Evolutionary conservation across 2,797 vertebrate genomes (phyloP), one percentile per base, ranked within the genome.

Genomic region (Silurus aristotelis): DNA sequence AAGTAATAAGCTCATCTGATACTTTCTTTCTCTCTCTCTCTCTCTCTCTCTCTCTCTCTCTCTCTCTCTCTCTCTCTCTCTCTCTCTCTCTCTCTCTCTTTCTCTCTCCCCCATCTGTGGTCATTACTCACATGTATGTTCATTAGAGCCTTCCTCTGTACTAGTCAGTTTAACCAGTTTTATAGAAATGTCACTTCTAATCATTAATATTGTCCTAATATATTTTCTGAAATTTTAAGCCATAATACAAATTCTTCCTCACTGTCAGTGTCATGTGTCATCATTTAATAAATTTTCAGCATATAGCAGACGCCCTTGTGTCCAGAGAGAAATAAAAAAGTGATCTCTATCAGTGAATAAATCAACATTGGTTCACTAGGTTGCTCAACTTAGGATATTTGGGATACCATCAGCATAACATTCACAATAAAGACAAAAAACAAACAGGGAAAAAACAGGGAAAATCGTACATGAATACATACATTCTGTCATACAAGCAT

Each of bases 1-100:
- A 83, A 56, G 64, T 58, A 82, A 81, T 86, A 70, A 79, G 22
- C 78, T 46, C 46, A 79, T 81, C 85, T 83, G 83, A 86, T 67
- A 82, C 79, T 14, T 31, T 75, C 78, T 64, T n/a, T 68, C 75
- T 68, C 52, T 73, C 67, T 72, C 52, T 72, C 82, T 61, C 68
- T 52, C 73, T 52, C 25, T 25, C 71, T 52, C 60, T 20, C 58
- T 61, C 22, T n/a, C 58, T 48, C 52, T 78, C 55, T 78, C 15
- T 22, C 56, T 61, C 22, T 17, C 55, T 68, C 75, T 68, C 52
- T 73, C 67, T 72, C 52, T 72, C 82, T 61, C 68, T 52, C 73
- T 52, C 25, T 25, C 60, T 52, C 71, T 20, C 58, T 60, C 73
- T 52, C 25, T 25, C 60, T 52, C 71, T 20, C 58, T 60, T 38